phyloP scores from a whole-genome alignment of 2,888 invertebrate species.

The Perdita meconis region DNA sequence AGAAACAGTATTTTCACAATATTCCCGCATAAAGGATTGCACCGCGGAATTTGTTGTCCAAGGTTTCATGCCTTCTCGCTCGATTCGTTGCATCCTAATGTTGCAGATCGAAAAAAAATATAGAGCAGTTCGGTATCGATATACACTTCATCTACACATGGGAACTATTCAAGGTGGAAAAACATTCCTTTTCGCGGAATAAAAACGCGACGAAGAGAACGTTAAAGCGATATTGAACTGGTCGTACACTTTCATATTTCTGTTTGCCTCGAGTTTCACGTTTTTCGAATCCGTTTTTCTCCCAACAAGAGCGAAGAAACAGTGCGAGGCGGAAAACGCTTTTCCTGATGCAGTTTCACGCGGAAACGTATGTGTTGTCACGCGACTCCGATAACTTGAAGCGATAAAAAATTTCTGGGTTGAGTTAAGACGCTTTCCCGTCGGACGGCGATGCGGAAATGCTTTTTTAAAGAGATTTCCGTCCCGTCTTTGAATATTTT shows the following conservation, averaged over 20 bases:
- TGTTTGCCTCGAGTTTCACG: background rate
- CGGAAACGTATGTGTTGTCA: background rate
- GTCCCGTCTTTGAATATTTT: background rate
- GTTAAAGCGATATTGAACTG: conserved; percentile 9
- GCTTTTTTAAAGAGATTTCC: background rate
- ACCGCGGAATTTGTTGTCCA: background rate
- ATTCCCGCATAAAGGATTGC: background rate
- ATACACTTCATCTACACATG: background rate
- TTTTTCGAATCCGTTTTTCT: background rate
- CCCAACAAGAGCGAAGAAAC: background rate
- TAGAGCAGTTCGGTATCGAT: background rate
- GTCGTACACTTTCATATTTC: background rate
- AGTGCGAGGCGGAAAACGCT: background rate
- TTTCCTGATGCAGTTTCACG: background rate
- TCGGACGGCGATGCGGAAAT: background rate
- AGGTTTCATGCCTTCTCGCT: background rate
- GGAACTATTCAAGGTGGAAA: background rate
- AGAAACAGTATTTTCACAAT: background rate
- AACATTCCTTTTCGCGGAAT: background rate
- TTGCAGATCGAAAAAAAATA: background rate
- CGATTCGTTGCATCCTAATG: background rate
- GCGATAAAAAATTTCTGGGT: conserved; percentile 1
- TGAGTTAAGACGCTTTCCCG: background rate
- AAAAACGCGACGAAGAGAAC: background rate
- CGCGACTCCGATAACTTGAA: background rate